A percentile compares a stretch with the other conserved stretches of the same genome.
phyloP scores from a whole-genome alignment of 2,113 vertebrate species.

The Peromyscus maniculatus region DNA sequence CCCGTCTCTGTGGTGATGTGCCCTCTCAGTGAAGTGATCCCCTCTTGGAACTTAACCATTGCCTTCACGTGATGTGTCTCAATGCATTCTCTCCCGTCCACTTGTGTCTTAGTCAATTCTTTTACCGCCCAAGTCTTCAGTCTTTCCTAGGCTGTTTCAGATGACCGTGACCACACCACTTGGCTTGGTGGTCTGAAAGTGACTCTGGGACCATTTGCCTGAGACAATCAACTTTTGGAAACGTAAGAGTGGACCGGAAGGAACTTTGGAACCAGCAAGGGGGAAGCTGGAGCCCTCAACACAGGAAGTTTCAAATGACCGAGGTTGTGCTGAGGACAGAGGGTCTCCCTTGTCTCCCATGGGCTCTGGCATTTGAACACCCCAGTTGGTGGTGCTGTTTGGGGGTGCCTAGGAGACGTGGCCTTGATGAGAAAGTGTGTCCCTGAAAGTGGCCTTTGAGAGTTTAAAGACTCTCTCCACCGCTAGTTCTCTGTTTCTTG shows the following conservation, averaged over 20 bases:
- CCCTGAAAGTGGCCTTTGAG: neutral
- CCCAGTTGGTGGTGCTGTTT: neutral
- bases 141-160: neutral
- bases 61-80: neutral
- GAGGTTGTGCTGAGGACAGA: no score
- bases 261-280: neutral
- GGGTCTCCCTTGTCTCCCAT: neutral
- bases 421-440: neutral
- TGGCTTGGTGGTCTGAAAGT: neutral
- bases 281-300: neutral
- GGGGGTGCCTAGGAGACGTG: neutral
- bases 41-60: no score
- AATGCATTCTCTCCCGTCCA: neutral
- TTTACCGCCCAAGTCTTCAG: neutral
- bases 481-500: neutral
- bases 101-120: neutral
- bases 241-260: neutral
- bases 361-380: neutral
- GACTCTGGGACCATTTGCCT: neutral
- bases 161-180: neutral
- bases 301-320: neutral
- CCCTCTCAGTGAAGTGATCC: neutral
- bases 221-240: neutral
- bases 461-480: neutral
- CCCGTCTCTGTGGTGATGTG: neutral